Conservation (phyloP, 2,888 invertebrate species). For the Hipparchia semele region DNA sequence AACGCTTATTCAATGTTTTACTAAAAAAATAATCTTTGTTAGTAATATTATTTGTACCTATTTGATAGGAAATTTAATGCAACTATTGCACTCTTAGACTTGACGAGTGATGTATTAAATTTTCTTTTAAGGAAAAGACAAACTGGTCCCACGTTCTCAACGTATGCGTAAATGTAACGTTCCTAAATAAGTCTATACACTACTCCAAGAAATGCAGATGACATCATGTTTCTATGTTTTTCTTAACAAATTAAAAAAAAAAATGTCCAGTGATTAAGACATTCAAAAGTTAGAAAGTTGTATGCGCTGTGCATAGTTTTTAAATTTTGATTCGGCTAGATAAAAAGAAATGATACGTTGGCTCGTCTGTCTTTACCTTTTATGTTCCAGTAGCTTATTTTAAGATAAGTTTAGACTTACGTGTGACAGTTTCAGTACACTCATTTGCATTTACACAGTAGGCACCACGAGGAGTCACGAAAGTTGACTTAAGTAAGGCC, state of each 20-base stretch:
- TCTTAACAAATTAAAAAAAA: too few species aligned
- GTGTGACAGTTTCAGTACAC: not conserved
- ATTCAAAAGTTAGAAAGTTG: too few species aligned
- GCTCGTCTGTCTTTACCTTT: not conserved
- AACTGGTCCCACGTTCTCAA: not conserved
- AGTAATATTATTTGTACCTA: not conserved
- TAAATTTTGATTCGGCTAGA: too few species aligned
- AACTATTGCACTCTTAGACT: not conserved
- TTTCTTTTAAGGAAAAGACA: not conserved
- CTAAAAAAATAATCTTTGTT: slow-evolving; percentile 25
- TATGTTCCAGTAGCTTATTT: not conserved
- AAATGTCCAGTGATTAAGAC: too few species aligned
- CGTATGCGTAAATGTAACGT: not conserved
- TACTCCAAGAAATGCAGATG: too few species aligned
- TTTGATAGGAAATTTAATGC: not conserved
- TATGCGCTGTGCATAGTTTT: too few species aligned
- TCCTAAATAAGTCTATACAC: too few species aligned
- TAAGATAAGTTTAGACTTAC: not conserved
- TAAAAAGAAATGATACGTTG: not conserved
- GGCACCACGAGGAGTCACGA: not conserved
- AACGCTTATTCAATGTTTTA: slow-evolving; percentile 42
- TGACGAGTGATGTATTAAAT: not conserved
- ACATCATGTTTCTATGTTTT: too few species aligned
- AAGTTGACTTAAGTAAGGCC: not conserved
- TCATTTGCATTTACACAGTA: not conserved